Conservation (phyloP, 2,888 invertebrate species). For the Cistogaster globosa region DNA sequence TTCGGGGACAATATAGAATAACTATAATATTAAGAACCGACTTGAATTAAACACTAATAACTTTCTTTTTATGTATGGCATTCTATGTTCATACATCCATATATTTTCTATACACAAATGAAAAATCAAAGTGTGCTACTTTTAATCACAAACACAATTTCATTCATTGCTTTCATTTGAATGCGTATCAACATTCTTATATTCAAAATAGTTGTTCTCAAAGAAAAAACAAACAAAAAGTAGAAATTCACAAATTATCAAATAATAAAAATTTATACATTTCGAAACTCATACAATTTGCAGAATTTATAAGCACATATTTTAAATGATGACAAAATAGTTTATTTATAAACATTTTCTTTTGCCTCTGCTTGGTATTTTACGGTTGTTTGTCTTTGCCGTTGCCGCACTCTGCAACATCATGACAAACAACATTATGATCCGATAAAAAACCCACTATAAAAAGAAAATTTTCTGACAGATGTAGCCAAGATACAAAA, state of each 20-base stretch:
- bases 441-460: slow-evolving; percentile 50
- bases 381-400: neutral
- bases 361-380: slow-evolving; percentile 33
- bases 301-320: slow-evolving; percentile 12
- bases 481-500: slow-evolving; percentile 57
- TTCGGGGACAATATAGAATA: no score
- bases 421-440: slow-evolving; percentile 12
- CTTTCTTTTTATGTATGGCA: no score
- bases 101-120: no score
- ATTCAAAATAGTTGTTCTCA: neutral
- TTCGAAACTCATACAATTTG: slow-evolving; percentile 20
- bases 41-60: no score
- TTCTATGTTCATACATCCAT: no score
- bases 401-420: neutral
- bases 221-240: neutral
- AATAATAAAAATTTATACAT: slow-evolving; percentile 8
- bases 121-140: no score
- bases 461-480: slow-evolving; percentile 44
- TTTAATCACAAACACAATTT: no score
- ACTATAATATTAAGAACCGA: no score
- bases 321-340: slow-evolving; percentile 62
- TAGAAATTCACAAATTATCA: slow-evolving; percentile 7
- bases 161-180: no score
- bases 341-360: slow-evolving; percentile 64
- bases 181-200: no score